Percentiles rank a stretch among this genome's conserved stretches.
Conservation (phyloP, 1,140 invertebrate species). For the Drosophila cardini region DNA sequence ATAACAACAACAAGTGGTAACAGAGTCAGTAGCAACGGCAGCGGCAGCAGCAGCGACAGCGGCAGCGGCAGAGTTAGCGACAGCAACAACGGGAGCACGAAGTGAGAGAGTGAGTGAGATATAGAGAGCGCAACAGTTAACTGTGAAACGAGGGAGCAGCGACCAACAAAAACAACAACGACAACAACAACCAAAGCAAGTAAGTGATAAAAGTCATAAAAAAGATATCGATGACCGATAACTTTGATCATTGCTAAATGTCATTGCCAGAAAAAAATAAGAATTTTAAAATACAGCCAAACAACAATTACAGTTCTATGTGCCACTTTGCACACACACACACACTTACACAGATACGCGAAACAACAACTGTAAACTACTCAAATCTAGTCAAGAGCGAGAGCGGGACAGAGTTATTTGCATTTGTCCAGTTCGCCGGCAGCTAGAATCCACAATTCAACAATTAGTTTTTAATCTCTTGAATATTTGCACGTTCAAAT, state of each 20-base stretch:
- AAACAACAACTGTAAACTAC: constrained; percentile 1
- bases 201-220: constrained; percentile 27
- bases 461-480: neutral
- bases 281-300: neutral
- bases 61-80: constrained; percentile 1
- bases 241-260: constrained; percentile 23
- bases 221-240: constrained; percentile 40
- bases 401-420: constrained; percentile 3
- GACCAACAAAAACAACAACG: constrained; percentile 34
- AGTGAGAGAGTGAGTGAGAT: neutral
- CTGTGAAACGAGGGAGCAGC: constrained; percentile 35
- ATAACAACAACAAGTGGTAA: constrained; percentile 9
- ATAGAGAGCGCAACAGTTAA: constrained; percentile 40
- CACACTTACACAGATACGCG: constrained; percentile 3
- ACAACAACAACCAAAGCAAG: constrained; percentile 5
- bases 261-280: constrained; percentile 35
- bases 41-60: neutral
- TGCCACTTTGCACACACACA: constrained; percentile 2
- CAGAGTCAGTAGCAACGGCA: constrained; percentile 6
- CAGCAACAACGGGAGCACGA: neutral
- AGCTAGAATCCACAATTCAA: constrained; percentile 17
- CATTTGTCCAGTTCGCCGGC: constrained; percentile 26
- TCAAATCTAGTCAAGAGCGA: neutral
- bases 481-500: neutral
- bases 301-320: constrained; percentile 3